Conservation (phyloP, 2,888 invertebrate species). For the Pilophorus perplexus region DNA sequence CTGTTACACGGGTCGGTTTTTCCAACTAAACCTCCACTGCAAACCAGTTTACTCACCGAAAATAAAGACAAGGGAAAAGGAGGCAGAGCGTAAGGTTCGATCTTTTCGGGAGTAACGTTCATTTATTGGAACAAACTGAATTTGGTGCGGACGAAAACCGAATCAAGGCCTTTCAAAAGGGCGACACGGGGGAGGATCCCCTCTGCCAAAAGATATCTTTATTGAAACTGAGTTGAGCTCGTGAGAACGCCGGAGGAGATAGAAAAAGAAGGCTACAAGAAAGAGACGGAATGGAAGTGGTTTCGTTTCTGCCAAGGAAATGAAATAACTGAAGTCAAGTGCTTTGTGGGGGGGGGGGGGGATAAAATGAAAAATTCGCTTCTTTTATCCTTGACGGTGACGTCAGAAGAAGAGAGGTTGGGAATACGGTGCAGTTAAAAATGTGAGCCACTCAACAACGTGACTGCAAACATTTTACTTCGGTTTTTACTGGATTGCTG, state of each 20-base stretch:
- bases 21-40: no score
- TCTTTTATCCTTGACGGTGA: no score
- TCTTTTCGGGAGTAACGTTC: not conserved
- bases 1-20: no score
- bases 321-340: slow-evolving; percentile 19
- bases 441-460: no score
- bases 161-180: slow-evolving; percentile 9
- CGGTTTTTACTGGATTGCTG: no score
- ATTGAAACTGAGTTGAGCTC: slow-evolving; percentile 10
- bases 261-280: not conserved
- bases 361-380: slow-evolving; percentile 24
- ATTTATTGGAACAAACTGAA: not conserved
- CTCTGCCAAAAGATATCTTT: slow-evolving; percentile 14
- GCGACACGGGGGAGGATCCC: not conserved
- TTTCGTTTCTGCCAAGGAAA: slow-evolving; percentile 6
- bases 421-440: no score
- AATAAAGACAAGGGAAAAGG: no score
- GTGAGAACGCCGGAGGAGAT: not conserved
- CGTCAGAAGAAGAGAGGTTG: no score
- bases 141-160: not conserved
- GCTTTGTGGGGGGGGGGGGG: no score
- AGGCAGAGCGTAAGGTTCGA: not conserved
- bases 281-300: not conserved
- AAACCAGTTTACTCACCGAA: no score
- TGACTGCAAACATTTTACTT: no score